These are phyloP conservation scores for Tenebrio molitor DNA, from an alignment of 1,140 invertebrate genomes.

Conservation along the genomic window DNA sequence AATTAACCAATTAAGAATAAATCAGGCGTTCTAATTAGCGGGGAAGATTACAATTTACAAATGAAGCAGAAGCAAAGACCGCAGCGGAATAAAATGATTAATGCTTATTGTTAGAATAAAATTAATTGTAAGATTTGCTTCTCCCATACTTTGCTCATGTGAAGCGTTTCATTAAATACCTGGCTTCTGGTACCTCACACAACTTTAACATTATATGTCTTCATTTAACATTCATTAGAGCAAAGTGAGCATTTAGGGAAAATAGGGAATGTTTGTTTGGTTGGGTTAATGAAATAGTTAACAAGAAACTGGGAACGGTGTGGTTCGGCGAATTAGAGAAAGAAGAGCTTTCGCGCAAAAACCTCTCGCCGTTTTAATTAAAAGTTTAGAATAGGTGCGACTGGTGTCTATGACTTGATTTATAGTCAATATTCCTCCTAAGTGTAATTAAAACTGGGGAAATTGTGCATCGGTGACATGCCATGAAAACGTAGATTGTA, in stretches of 20 bases:
- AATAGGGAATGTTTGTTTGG: constrained; percentile 44
- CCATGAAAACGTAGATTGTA: not conserved
- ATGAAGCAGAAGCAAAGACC: no score
- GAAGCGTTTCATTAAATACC: not conserved
- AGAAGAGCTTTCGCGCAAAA: constrained; percentile 35
- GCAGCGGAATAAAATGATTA: no score
- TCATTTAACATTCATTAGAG: constrained; percentile 30
- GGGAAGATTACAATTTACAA: no score
- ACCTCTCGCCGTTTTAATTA: constrained; percentile 36
- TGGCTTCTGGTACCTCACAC: not conserved
- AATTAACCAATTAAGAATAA: constrained; percentile 11
- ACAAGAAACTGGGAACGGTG: constrained; percentile 40
- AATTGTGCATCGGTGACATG: constrained; percentile 9
- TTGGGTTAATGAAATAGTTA: constrained; percentile 43
- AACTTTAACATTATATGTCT: constrained; percentile 3
- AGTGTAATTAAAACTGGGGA: constrained; percentile 16
- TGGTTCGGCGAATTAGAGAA: constrained; percentile 30
- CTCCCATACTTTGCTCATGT: constrained; percentile 1
- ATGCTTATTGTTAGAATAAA: not conserved
- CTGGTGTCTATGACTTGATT: constrained; percentile 40
- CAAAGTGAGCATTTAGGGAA: constrained; percentile 33
- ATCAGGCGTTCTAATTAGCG: not conserved
- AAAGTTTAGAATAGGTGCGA: constrained; percentile 37
- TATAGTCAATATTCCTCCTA: constrained; percentile 32
- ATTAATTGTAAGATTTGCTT: constrained; percentile 6